Evolutionary conservation across 2,888 invertebrate species (phyloP).

Genomic region (Nemapogon koenigi): DNA sequence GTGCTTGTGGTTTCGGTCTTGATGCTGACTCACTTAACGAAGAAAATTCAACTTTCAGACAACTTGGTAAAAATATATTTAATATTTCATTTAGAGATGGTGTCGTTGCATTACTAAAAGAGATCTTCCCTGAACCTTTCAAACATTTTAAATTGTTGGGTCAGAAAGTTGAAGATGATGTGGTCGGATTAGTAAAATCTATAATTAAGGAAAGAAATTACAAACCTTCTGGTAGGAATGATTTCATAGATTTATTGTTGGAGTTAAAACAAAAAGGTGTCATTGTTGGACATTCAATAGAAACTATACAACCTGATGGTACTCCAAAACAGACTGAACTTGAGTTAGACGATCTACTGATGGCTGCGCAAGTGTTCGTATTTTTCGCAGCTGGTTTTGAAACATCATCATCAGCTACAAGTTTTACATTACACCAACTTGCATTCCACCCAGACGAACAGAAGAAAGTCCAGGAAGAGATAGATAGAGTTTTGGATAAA

Average conservation of each 20-base stretch:
- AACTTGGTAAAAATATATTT: slow-evolving; percentile 15
- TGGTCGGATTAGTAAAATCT: slow-evolving; percentile 26
- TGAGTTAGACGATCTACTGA: slow-evolving; percentile 28
- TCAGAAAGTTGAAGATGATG: slow-evolving; percentile 28
- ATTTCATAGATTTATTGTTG: slow-evolving; percentile 34
- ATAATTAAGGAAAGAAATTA: slow-evolving; percentile 31
- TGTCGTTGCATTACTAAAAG: slow-evolving; percentile 22
- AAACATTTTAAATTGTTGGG: slow-evolving; percentile 25
- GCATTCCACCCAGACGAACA: slow-evolving; percentile 48
- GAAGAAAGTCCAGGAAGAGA: slow-evolving; percentile 42
- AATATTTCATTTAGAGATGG: slow-evolving; percentile 2
- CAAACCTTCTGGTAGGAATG: slow-evolving; percentile 31
- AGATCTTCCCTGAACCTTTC: slow-evolving; percentile 27
- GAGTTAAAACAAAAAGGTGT: slow-evolving; percentile 29
- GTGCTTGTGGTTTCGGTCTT: slow-evolving; percentile 38
- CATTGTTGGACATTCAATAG: slow-evolving; percentile 31
- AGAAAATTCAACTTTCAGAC: slow-evolving; percentile 32
- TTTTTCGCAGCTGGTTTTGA: slow-evolving; percentile 41
- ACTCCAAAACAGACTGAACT: slow-evolving; percentile 21
- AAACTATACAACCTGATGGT: slow-evolving; percentile 26
- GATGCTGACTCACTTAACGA: slow-evolving; percentile 33
- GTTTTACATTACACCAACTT: slow-evolving; percentile 35
- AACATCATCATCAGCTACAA: slow-evolving; percentile 37
- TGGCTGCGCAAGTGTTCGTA: slow-evolving; percentile 34
- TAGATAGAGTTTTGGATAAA: slow-evolving; percentile 39